Evolutionary conservation across 2,113 vertebrate species (phyloP).

Genomic region (Todiramphus saurophagus): DNA sequence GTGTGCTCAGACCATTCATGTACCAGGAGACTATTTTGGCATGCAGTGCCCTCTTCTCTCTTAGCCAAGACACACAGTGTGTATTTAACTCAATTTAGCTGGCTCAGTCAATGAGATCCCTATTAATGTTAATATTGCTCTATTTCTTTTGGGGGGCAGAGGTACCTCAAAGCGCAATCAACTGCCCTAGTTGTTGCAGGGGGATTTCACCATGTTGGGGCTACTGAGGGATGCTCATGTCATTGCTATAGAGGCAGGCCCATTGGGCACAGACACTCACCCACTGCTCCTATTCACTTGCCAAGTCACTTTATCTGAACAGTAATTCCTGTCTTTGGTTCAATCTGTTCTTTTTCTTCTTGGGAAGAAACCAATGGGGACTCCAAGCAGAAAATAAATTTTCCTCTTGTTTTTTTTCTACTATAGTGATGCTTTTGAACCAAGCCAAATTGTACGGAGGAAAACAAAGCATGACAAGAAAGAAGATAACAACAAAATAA

Average conservation of each 20-base stretch:
- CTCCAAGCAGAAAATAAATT: conserved; percentile 38
- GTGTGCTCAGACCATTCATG: not conserved
- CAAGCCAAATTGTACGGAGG: not conserved
- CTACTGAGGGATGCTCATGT: not conserved
- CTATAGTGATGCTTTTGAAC: not conserved
- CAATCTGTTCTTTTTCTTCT: conserved; percentile 36
- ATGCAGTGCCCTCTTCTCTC: not conserved
- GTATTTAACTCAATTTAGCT: not conserved
- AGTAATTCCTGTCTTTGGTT: conserved; percentile 35
- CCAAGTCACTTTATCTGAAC: not conserved
- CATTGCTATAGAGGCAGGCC: not conserved
- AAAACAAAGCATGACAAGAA: not conserved
- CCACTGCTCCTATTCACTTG: not conserved
- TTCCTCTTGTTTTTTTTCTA: not conserved
- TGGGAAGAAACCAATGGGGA: not conserved
- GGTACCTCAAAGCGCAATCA: not conserved
- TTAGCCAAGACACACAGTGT: not conserved
- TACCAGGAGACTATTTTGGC: not conserved
- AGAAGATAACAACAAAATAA: not conserved
- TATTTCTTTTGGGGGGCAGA: not conserved
- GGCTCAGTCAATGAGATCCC: not conserved
- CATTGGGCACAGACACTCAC: rapidly evolving
- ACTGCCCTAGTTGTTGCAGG: not conserved
- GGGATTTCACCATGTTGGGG: not conserved
- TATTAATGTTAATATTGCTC: not conserved